Evolutionary conservation across 1,140 invertebrate species (phyloP).

Genomic region (Drosophila tsacasi): DNA sequence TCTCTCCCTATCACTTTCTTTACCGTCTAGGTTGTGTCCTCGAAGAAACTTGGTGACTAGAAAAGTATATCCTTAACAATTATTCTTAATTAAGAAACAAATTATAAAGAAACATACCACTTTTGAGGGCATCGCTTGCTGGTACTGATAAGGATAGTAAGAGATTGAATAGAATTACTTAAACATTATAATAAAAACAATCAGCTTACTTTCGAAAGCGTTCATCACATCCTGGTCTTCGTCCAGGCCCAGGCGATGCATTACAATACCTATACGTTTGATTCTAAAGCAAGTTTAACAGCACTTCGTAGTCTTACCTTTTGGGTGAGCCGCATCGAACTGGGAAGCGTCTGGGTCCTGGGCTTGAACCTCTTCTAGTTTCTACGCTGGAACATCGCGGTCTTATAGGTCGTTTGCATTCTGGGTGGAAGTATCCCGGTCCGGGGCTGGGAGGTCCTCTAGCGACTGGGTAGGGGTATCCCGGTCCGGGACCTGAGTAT

Average conservation of each 20-base stretch:
- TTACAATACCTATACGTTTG: conserved; percentile 6
- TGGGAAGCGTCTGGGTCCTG: not conserved
- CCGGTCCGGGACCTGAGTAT: not conserved
- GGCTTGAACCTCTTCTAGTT: not conserved
- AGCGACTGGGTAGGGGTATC: not conserved
- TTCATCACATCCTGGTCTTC: conserved; percentile 3
- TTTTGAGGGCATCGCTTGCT: not conserved
- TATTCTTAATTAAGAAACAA: not conserved
- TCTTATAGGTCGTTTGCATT: not conserved
- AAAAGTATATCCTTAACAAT: not conserved
- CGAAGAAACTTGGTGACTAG: not conserved
- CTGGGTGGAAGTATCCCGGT: too few species aligned
- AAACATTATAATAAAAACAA: not conserved
- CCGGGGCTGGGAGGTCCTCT: not conserved
- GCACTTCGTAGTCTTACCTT: not conserved
- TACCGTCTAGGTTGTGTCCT: not conserved
- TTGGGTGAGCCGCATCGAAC: too few species aligned
- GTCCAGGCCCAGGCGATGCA: conserved; percentile 8
- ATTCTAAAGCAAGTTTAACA: not conserved
- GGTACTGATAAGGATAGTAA: not conserved
- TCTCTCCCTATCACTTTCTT: not conserved
- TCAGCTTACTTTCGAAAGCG: conserved; percentile 8
- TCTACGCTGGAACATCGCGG: not conserved
- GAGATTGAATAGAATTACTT: not conserved
- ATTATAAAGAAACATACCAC: conserved; percentile 4